phyloP scores from a whole-genome alignment of 2,113 vertebrate genomes.

The Potamarius usumacintae region DNA sequence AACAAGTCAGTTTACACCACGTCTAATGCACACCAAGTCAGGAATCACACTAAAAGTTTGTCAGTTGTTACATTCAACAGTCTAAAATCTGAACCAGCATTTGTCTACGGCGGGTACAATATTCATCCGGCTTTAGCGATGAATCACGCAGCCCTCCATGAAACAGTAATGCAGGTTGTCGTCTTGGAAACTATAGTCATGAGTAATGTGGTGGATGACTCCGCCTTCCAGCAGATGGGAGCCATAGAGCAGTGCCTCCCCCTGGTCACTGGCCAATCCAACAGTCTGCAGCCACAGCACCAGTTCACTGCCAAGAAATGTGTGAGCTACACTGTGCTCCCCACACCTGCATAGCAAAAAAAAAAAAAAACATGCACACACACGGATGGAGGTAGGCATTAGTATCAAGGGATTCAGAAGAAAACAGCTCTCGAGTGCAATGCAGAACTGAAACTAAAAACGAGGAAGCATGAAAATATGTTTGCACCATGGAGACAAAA shows the following conservation, averaged over 20 bases:
- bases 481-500: background rate
- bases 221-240: slow-evolving; percentile 82
- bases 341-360: slow-evolving; percentile 69
- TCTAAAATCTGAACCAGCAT: background rate
- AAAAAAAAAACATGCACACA: slow-evolving; percentile 16
- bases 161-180: slow-evolving; percentile 84
- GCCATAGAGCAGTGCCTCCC: slow-evolving; percentile 86
- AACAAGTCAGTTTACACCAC: background rate
- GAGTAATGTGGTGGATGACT: slow-evolving; percentile 83
- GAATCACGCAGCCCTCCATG: slow-evolving; percentile 25
- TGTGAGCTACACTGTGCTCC: slow-evolving; percentile 72
- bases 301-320: slow-evolving; percentile 91
- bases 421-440: background rate
- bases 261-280: slow-evolving; percentile 84
- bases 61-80: background rate
- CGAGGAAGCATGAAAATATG: background rate
- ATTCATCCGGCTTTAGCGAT: background rate
- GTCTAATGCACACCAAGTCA: background rate
- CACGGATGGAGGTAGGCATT: background rate
- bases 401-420: slow-evolving; percentile 11
- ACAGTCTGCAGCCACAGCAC: slow-evolving; percentile 91
- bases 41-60: background rate
- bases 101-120: background rate
- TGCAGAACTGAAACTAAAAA: slow-evolving; percentile 21
- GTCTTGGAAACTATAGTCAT: slow-evolving; percentile 84